These are phyloP conservation scores for Myathropa florea DNA, from an alignment of 2,888 invertebrate species.

Conservation along the genomic window DNA sequence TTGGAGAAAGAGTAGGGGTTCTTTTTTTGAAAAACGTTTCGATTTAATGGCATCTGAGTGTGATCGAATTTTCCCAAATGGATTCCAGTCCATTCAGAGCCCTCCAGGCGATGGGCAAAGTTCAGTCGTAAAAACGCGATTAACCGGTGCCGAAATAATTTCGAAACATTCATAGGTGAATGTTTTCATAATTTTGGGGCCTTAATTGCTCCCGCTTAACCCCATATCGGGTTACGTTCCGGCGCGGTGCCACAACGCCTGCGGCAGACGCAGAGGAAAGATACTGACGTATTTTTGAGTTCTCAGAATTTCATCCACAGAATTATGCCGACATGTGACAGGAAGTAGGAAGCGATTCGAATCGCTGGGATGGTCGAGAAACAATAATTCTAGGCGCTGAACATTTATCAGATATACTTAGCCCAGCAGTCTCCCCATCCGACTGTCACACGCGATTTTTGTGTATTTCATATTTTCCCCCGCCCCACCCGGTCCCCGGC, in stretches of 20 bases:
- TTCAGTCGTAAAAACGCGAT: constrained; percentile 22
- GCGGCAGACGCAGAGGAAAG: neutral
- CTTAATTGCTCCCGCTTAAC: constrained; percentile 18
- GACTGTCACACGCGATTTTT: neutral
- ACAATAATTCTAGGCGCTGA: neutral
- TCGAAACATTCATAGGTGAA: neutral
- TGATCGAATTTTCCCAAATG: constrained; percentile 8
- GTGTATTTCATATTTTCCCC: neutral
- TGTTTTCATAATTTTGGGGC: neutral
- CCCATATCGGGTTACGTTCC: constrained; percentile 25
- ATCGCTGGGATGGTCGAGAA: neutral
- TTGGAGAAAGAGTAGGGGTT: too few relatives aligned
- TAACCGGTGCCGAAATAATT: constrained; percentile 21
- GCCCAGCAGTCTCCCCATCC: neutral
- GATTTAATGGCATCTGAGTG: constrained; percentile 1
- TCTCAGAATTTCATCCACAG: neutral
- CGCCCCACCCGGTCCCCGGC: neutral
- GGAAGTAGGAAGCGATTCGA: constrained; percentile 17
- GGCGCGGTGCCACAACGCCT: neutral
- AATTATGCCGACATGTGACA: constrained; percentile 17
- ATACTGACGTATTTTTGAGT: neutral
- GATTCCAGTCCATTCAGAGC: neutral
- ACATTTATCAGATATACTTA: constrained; percentile 11
- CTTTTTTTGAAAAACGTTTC: neutral
- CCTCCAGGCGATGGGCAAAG: neutral